Percentiles rank a stretch among this genome's conserved stretches.
Evolutionary conservation across 2,888 invertebrate genomes (phyloP).

Genomic region (Agonopterix arenella): DNA sequence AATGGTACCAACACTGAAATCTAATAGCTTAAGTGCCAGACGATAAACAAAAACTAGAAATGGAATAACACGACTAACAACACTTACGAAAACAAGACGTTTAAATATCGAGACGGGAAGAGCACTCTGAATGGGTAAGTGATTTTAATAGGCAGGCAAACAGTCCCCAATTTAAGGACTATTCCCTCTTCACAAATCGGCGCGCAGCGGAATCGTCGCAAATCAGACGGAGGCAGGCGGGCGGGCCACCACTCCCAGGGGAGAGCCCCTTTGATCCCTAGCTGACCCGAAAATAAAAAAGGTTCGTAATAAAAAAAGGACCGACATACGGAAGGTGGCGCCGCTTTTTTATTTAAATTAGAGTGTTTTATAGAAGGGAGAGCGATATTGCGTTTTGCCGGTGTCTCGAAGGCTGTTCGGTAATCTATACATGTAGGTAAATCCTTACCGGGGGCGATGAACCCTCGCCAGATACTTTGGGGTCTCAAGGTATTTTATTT

Average conservation of each 20-base stretch:
- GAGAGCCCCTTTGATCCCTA: conserved; percentile 74
- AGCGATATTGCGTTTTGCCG: conserved; percentile 74
- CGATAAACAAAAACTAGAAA: too few species aligned
- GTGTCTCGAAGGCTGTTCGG: conserved; percentile 61
- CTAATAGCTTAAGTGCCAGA: too few species aligned
- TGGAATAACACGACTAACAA: conserved; percentile 17
- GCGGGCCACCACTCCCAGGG: conserved; percentile 47
- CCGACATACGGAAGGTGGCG: conserved; percentile 77
- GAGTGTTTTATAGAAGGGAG: conserved; percentile 74
- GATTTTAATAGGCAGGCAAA: conserved; percentile 72
- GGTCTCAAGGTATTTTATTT: conserved; percentile 42
- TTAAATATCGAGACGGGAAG: conserved; percentile 29
- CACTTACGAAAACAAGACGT: conserved; percentile 38
- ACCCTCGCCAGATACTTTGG: conserved; percentile 47
- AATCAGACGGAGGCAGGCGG: conserved; percentile 59
- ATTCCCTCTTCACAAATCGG: conserved; percentile 74
- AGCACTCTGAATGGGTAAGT: conserved; percentile 55
- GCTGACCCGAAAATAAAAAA: conserved; percentile 77
- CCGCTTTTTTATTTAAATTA: conserved; percentile 77
- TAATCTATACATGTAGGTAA: conserved; percentile 58
- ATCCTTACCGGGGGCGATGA: conserved; percentile 46
- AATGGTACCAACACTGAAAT: too few species aligned
- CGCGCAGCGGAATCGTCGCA: conserved; percentile 66
- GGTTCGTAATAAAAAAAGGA: conserved; percentile 74
- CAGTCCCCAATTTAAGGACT: conserved; percentile 66